A percentile compares a stretch with the other conserved stretches of the same genome.
Conservation (phyloP, 2,888 invertebrate genomes). For the Philopedon plagiatum region DNA sequence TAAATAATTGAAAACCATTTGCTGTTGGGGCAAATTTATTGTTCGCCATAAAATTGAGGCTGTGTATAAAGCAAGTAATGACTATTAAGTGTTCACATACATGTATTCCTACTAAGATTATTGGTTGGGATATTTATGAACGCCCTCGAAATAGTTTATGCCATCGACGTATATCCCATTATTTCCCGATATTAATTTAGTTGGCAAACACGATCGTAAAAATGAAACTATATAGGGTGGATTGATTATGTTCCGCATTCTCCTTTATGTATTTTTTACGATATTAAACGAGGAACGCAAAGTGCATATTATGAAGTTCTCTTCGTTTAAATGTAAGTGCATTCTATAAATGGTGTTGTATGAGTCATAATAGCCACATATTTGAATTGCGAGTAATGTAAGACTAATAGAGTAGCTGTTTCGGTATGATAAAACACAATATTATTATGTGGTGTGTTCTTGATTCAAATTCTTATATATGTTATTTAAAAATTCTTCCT, state of each 20-base stretch:
- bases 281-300: not conserved
- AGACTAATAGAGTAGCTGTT: too few relatives aligned
- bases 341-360: not conserved
- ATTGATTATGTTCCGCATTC: not conserved
- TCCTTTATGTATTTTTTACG: slow-evolving; percentile 3
- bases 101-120: slow-evolving; percentile 39
- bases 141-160: slow-evolving; percentile 39
- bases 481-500: too few relatives aligned
- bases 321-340: not conserved
- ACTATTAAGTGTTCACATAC: slow-evolving; percentile 33
- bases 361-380: too few relatives aligned
- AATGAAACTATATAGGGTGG: slow-evolving; percentile 6
- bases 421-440: too few relatives aligned
- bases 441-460: too few relatives aligned
- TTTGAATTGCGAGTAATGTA: too few relatives aligned
- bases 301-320: not conserved
- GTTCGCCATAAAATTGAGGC: slow-evolving; percentile 38
- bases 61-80: slow-evolving; percentile 35
- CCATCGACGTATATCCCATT: slow-evolving; percentile 34
- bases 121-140: slow-evolving; percentile 38
- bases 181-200: slow-evolving; percentile 33
- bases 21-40: slow-evolving; percentile 44
- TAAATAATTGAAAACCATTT: slow-evolving; percentile 49
- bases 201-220: slow-evolving; percentile 35
- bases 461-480: too few relatives aligned